A percentile compares a stretch with the other conserved stretches of the same genome.
phyloP scores from a whole-genome alignment of 2,888 invertebrate genomes.

The Rhopalosiphum nymphaeae region DNA sequence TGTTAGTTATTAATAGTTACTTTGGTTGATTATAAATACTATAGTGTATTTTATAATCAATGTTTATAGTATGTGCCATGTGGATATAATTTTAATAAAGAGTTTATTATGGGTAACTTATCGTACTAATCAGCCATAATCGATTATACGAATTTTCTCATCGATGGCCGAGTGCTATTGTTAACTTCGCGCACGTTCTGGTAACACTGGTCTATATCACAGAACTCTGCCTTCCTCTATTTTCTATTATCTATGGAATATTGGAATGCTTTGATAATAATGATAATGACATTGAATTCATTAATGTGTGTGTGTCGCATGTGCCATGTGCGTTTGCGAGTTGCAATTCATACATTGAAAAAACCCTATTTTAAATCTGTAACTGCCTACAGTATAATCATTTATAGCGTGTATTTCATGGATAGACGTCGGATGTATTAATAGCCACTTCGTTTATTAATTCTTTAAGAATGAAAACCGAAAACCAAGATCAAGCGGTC shows the following conservation, averaged over 20 bases:
- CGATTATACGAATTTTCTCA: too few relatives aligned
- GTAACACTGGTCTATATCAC: too few relatives aligned
- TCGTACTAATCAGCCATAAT: too few relatives aligned
- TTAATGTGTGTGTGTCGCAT: not conserved
- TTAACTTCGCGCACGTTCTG: too few relatives aligned
- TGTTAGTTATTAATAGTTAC: too few relatives aligned
- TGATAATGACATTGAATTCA: not conserved
- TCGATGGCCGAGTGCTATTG: too few relatives aligned
- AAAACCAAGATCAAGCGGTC: conserved; percentile 30
- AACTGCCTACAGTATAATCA: not conserved
- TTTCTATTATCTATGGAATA: not conserved
- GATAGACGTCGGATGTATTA: not conserved
- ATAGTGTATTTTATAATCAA: too few relatives aligned
- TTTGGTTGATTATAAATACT: too few relatives aligned
- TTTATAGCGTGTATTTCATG: not conserved
- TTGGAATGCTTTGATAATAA: not conserved
- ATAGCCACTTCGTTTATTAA: not conserved
- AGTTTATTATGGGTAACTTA: too few relatives aligned
- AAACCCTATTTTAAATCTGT: not conserved
- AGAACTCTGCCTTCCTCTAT: not conserved
- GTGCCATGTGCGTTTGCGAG: not conserved
- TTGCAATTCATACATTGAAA: not conserved
- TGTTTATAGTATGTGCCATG: too few relatives aligned
- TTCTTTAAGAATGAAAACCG: conserved; percentile 22
- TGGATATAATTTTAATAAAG: too few relatives aligned